Conservation (phyloP, 2,797 vertebrate species). For the Salmo trutta region DNA sequence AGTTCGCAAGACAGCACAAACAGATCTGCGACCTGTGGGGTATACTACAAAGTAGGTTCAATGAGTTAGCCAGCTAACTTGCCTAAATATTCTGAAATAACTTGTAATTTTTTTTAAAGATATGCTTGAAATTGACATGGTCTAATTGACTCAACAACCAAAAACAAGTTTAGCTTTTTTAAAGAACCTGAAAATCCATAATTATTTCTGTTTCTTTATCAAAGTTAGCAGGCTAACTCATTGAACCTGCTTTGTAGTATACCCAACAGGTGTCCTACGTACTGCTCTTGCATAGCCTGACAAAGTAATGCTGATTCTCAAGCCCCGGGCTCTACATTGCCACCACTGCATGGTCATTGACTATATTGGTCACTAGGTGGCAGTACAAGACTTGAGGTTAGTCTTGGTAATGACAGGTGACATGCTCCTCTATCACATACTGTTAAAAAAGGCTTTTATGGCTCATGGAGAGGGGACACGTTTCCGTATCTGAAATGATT, state of each 20-base stretch:
- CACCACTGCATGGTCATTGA: slow-evolving; percentile 6
- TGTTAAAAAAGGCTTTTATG: not conserved
- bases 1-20: not conserved
- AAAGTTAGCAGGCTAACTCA: too few relatives aligned
- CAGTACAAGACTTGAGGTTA: slow-evolving; percentile 38
- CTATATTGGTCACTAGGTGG: slow-evolving; percentile 46
- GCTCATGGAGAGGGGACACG: not conserved
- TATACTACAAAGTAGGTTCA: too few relatives aligned
- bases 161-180: too few relatives aligned
- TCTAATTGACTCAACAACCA: too few relatives aligned
- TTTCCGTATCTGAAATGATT: slow-evolving; percentile 3
- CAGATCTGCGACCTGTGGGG: not conserved
- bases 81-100: too few relatives aligned
- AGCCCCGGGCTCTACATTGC: not conserved
- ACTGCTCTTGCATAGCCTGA: not conserved
- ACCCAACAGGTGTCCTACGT: not conserved
- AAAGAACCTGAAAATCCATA: too few relatives aligned
- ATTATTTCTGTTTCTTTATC: too few relatives aligned
- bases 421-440: not conserved
- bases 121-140: too few relatives aligned
- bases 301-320: too few relatives aligned
- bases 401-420: slow-evolving; percentile 45
- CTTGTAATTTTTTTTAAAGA: too few relatives aligned
- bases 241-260: too few relatives aligned
- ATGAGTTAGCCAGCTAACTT: too few relatives aligned